phyloP scores from a whole-genome alignment of 2,888 invertebrate species.

The Drosophila neonasuta region DNA sequence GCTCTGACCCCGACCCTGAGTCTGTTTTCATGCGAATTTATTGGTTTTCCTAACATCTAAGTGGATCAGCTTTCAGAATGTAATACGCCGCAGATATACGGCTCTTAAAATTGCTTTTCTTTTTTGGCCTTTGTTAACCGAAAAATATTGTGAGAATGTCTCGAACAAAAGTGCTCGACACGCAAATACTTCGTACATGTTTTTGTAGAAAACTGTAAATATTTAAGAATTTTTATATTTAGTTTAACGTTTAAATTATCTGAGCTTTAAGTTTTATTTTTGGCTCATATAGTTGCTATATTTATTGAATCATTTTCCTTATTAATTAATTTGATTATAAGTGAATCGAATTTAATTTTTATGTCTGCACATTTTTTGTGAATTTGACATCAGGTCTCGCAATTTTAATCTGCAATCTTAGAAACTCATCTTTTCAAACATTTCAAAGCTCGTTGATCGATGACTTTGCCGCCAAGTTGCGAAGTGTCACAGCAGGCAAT shows the following conservation, averaged over 20 bases:
- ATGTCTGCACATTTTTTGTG: too few species aligned
- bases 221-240: too few species aligned
- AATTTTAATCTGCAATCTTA: background rate
- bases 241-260: too few species aligned
- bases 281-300: too few species aligned
- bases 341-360: too few species aligned
- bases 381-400: too few species aligned
- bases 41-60: constrained; percentile 58
- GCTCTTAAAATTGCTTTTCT: constrained; percentile 26
- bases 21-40: constrained; percentile 60
- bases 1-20: background rate
- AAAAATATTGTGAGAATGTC: constrained; percentile 1
- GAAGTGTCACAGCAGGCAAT: background rate
- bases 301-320: too few species aligned
- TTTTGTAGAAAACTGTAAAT: too few species aligned
- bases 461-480: background rate
- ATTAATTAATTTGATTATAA: too few species aligned
- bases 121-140: constrained; percentile 20
- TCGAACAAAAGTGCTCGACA: background rate
- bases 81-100: constrained; percentile 24
- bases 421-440: background rate
- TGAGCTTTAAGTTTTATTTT: too few species aligned
- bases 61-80: constrained; percentile 53
- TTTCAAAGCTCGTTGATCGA: background rate
- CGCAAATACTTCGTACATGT: background rate